Conservation (phyloP, 2,113 vertebrate species). For the Fukomys damarensis region DNA sequence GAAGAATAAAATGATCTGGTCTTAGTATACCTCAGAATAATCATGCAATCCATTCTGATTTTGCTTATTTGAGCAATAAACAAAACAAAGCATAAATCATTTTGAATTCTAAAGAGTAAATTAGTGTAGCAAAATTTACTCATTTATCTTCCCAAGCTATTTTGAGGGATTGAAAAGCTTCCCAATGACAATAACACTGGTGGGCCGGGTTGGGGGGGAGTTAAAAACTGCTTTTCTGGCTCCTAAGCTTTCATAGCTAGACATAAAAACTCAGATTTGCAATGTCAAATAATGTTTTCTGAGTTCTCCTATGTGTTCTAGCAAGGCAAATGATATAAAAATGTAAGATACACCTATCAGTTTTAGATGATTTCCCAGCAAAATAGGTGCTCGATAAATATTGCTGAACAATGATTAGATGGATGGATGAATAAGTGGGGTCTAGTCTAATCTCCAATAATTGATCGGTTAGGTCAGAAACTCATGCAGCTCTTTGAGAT, state of each 20-base stretch:
- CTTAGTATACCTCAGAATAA: constrained; percentile 17
- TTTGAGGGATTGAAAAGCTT: neutral
- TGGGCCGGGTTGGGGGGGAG: neutral
- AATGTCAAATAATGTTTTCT: neutral
- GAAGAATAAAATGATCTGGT: constrained; percentile 53
- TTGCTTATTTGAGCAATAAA: constrained; percentile 68
- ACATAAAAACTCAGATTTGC: neutral
- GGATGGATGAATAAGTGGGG: neutral
- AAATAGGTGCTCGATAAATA: neutral
- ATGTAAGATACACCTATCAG: neutral
- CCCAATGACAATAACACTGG: neutral
- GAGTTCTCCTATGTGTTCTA: neutral
- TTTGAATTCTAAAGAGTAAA: constrained; percentile 48
- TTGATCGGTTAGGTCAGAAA: neutral
- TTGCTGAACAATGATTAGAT: neutral
- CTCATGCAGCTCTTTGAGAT: neutral
- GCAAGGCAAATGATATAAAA: neutral
- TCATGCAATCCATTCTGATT: constrained; percentile 37
- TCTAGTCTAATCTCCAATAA: neutral
- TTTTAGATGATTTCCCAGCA: neutral
- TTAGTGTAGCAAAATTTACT: neutral
- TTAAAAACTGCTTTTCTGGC: neutral
- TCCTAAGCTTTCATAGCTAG: neutral
- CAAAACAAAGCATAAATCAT: constrained; percentile 60
- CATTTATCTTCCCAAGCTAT: constrained; percentile 53